These are phyloP conservation scores for Odobenus rosmarus DNA, from an alignment of 2,113 vertebrate species.

Conservation along the genomic window DNA sequence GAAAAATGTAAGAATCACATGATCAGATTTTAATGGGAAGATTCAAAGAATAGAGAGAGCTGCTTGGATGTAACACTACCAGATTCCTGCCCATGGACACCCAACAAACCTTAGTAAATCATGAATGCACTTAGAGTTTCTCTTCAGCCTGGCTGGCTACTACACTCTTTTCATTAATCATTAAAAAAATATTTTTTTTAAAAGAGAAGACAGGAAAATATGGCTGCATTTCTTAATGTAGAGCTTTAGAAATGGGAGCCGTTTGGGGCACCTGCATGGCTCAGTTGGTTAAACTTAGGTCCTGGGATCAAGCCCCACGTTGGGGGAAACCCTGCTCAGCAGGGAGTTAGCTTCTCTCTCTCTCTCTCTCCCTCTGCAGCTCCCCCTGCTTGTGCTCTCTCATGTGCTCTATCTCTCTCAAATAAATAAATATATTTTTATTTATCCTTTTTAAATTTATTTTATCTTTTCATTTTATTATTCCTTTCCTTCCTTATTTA, in stretches of 20 bases:
- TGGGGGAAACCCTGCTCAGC: background rate
- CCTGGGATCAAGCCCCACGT: background rate
- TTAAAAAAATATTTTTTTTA: background rate
- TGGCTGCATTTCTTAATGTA: background rate
- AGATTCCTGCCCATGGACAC: background rate
- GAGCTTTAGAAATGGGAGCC: background rate
- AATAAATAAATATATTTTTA: background rate
- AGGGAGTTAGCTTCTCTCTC: background rate
- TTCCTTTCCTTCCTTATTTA: too few relatives aligned
- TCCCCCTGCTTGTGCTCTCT: background rate
- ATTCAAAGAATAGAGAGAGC: background rate
- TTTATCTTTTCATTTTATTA: too few relatives aligned
- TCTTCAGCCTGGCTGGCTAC: background rate
- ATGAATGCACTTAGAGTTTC: background rate
- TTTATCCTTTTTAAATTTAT: too few relatives aligned
- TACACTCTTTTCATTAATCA: background rate
- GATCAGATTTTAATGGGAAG: background rate
- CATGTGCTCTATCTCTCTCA: background rate
- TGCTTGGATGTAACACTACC: background rate
- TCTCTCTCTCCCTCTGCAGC: background rate
- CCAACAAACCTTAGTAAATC: background rate
- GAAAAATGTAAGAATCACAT: background rate
- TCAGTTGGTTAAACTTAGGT: background rate
- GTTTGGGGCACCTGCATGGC: background rate
- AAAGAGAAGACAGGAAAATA: background rate